Base-by-base conservation (phyloP, 2,888 invertebrate genomes). In the Lingula anatina region DNA sequence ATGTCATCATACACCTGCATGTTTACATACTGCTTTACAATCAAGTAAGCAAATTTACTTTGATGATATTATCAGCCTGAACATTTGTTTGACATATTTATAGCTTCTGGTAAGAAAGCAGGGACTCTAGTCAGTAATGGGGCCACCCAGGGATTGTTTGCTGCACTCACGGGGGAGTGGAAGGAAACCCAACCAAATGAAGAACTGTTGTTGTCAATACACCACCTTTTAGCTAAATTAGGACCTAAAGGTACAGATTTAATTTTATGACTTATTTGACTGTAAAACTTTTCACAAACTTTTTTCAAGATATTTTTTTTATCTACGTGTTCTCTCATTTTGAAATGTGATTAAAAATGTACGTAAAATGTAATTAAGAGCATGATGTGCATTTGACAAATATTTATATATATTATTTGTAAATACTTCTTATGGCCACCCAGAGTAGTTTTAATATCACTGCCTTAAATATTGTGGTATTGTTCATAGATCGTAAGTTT, bases 401-500 rank as follows among this genome's bases (percentile, higher is more conserved):
- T 31, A 12, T 31, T 12, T 31, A 15, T 12, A 7, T 12, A 31
- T 15, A 12, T 7, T 31, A 12, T 31, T 15, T 23, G 18, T 36
- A 25, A 2, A 4, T 43, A 2, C n/a, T n/a, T n/a, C n/a, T n/a
- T n/a, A n/a, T n/a, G n/a, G n/a, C n/a, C n/a, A n/a, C n/a, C n/a
- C n/a, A n/a, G n/a, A n/a, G n/a, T n/a, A n/a, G n/a, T n/a, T n/a
- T n/a, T n/a, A n/a, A n/a, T n/a, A n/a, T n/a, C n/a, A n/a, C n/a
- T n/a, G n/a, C n/a, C n/a, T n/a, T n/a, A n/a, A n/a, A n/a, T n/a
- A n/a, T n/a, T n/a, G n/a, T n/a, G n/a, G n/a, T n/a, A n/a, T n/a
- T 59, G 65, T 49, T 69, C 65, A 12, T 63, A 77, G 81, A 81
- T 68, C 59, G 74, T 5, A 86, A 85, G 75, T 86, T 87, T 70